A percentile compares a stretch with the other conserved stretches of the same genome.
Conservation (phyloP, 2,888 invertebrate genomes). For the Fabriciana adippe region DNA sequence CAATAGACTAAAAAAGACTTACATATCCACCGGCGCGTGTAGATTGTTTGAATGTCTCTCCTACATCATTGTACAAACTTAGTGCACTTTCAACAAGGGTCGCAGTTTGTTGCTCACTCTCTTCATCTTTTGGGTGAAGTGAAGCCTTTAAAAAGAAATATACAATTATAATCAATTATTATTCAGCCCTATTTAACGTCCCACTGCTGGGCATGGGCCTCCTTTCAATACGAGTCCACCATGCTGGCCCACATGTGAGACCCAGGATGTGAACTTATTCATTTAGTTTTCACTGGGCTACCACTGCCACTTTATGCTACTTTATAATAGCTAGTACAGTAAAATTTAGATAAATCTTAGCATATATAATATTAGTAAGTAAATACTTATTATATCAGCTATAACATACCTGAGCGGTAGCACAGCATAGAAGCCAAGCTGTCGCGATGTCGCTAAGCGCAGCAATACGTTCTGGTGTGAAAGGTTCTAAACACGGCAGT, state of each 20-base stretch:
- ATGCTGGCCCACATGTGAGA: too few species aligned
- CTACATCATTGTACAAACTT: slow-evolving; percentile 91
- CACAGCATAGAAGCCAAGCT: slow-evolving; percentile 89
- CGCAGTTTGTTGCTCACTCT: slow-evolving; percentile 91
- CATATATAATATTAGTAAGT: too few species aligned
- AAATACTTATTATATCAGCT: neutral
- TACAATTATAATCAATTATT: too few species aligned
- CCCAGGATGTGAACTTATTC: too few species aligned
- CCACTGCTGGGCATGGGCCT: too few species aligned
- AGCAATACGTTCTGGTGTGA: slow-evolving; percentile 91
- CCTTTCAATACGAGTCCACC: too few species aligned
- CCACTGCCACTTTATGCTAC: too few species aligned
- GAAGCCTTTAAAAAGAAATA: slow-evolving; percentile 58
- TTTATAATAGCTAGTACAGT: too few species aligned
- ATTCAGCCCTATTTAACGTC: too few species aligned
- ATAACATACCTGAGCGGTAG: slow-evolving; percentile 84
- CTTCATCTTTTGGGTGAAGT: slow-evolving; percentile 85
- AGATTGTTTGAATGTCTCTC: slow-evolving; percentile 90
- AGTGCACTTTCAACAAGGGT: slow-evolving; percentile 93
- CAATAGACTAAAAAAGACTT: slow-evolving; percentile 58
- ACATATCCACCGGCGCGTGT: slow-evolving; percentile 94
- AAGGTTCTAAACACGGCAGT: slow-evolving; percentile 93
- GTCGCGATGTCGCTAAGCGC: slow-evolving; percentile 91
- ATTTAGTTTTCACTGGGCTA: too few species aligned
- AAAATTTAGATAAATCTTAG: neutral